phyloP scores from a whole-genome alignment of 2,113 vertebrate genomes.

The Turdus rufiventris region DNA sequence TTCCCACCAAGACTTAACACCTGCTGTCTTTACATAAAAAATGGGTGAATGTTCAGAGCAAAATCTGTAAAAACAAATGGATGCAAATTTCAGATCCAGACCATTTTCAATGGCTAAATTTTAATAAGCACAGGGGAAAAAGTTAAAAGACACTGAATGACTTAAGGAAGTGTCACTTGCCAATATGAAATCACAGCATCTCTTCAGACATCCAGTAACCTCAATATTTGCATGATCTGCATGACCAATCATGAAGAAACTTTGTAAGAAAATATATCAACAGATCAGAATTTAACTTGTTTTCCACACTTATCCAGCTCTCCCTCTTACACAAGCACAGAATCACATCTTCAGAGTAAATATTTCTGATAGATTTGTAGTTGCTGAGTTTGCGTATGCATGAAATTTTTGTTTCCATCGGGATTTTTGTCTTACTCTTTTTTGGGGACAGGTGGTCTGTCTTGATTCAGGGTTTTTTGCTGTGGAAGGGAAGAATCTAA shows the following conservation, averaged over 20 bases:
- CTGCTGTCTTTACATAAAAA: neutral
- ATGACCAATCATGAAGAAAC: neutral
- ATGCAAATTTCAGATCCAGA: neutral
- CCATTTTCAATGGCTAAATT: neutral
- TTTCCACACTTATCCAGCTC: neutral
- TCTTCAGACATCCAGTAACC: neutral
- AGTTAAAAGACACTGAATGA: neutral
- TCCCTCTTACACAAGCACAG: neutral
- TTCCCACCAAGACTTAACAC: neutral
- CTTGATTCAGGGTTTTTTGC: neutral
- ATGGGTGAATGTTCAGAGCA: neutral
- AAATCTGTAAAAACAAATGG: neutral
- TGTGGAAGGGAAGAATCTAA: neutral
- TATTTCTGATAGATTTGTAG: neutral
- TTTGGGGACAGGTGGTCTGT: neutral
- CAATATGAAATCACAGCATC: neutral
- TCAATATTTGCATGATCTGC: neutral
- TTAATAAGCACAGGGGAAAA: rapidly evolving
- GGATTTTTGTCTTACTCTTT: neutral
- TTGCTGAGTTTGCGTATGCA: rapidly evolving
- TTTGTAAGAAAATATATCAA: neutral
- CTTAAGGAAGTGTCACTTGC: neutral
- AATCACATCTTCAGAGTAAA: neutral
- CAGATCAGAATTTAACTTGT: neutral
- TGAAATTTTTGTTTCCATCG: neutral